Conservation (phyloP, 2,888 invertebrate genomes). For the Cactoblastis cactorum region DNA sequence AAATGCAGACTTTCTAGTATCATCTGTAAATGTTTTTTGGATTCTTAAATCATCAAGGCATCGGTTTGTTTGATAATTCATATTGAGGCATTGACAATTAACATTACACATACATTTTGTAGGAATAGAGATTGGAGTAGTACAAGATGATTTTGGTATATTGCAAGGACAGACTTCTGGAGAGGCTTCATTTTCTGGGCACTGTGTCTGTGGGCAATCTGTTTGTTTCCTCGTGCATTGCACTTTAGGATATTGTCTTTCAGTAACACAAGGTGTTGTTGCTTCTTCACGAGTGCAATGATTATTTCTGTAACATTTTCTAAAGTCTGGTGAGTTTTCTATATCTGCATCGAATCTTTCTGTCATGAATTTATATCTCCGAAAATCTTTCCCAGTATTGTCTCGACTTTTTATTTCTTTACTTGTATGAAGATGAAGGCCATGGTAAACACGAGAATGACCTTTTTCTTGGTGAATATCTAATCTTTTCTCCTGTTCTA, state of each 20-base stretch:
- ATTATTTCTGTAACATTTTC: constrained; percentile 30
- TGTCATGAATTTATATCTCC: constrained; percentile 35
- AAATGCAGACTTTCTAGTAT: constrained; percentile 25
- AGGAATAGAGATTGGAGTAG: constrained; percentile 21
- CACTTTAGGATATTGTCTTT: constrained; percentile 30
- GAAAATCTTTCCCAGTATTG: constrained; percentile 31
- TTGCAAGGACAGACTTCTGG: constrained; percentile 38
- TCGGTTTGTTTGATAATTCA: neutral
- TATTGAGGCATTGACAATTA: constrained; percentile 27
- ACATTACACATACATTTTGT: constrained; percentile 25
- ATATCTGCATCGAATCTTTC: constrained; percentile 22
- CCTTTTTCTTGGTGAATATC: constrained; percentile 42
- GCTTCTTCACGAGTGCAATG: constrained; percentile 41
- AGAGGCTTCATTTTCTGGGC: constrained; percentile 11
- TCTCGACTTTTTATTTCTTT: constrained; percentile 26
- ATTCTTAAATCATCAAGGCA: constrained; percentile 27
- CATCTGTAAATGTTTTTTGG: constrained; percentile 25
- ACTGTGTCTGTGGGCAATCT: constrained; percentile 20
- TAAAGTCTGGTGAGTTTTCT: constrained; percentile 27
- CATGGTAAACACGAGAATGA: constrained; percentile 50
- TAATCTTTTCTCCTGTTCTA: constrained; percentile 13
- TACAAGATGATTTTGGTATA: constrained; percentile 27
- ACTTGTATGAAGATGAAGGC: constrained; percentile 31
- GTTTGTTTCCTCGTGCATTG: constrained; percentile 25
- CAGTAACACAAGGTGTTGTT: neutral